Percentiles rank a stretch among this genome's conserved stretches.
These are phyloP conservation scores for Heterodera carotae DNA, from an alignment of 1,140 invertebrate species.

Conservation along the genomic window DNA sequence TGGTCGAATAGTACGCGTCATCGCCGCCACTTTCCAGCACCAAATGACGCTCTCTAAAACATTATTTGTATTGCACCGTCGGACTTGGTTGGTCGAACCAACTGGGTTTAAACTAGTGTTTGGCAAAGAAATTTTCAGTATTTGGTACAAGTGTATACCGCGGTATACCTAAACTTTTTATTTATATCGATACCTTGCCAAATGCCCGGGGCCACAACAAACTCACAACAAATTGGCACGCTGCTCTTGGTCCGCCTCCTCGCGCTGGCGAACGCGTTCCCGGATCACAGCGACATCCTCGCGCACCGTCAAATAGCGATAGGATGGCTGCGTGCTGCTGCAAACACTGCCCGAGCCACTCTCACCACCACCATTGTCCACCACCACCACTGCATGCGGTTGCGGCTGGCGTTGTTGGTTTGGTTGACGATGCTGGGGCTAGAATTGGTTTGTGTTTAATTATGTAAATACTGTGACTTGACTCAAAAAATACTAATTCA, in stretches of 20 bases:
- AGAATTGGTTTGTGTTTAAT: slow-evolving; percentile 1
- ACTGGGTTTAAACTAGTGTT: too few species aligned
- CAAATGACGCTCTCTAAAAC: background rate
- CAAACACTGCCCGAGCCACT: slow-evolving; percentile 49
- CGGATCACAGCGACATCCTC: slow-evolving; percentile 48
- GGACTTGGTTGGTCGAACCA: too few species aligned
- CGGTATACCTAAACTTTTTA: too few species aligned
- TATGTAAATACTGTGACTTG: background rate
- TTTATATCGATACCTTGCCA: too few species aligned
- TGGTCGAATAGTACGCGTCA: slow-evolving; percentile 53
- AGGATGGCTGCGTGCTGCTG: slow-evolving; percentile 47
- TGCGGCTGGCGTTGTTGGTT: background rate
- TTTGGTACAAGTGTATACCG: too few species aligned
- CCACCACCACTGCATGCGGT: too few species aligned
- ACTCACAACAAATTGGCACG: too few species aligned
- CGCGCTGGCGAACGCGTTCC: slow-evolving; percentile 44
- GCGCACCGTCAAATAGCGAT: slow-evolving; percentile 53
- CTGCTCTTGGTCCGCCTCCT: slow-evolving; percentile 28
- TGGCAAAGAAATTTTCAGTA: too few species aligned
- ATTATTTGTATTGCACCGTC: too few species aligned
- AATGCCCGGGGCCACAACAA: too few species aligned
- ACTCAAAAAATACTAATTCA: background rate
- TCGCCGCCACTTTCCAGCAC: slow-evolving; percentile 43
- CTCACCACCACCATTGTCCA: slow-evolving; percentile 31
- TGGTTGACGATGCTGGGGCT: background rate